phyloP scores from a whole-genome alignment of 2,113 vertebrate species.

The Notarius quadriscutis region DNA sequence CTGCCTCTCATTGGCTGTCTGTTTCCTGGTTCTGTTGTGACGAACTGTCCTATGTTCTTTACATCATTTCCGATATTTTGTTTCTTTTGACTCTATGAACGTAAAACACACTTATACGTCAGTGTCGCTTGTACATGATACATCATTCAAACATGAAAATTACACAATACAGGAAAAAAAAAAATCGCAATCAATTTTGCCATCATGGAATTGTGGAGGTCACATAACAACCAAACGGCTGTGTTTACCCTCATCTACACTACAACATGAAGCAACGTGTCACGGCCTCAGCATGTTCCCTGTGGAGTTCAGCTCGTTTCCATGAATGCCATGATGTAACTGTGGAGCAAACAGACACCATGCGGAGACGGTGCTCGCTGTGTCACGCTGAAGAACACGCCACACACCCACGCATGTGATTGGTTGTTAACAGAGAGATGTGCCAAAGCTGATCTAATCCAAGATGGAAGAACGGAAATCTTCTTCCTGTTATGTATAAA shows the following conservation, averaged over 20 bases:
- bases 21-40: neutral
- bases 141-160: neutral
- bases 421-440: neutral
- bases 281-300: neutral
- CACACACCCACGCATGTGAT: neutral
- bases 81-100: neutral
- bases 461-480: neutral
- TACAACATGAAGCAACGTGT: no score
- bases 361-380: neutral
- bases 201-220: neutral
- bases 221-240: neutral
- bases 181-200: neutral
- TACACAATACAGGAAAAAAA: neutral
- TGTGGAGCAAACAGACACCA: no score
- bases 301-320: neutral
- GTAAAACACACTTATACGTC: neutral
- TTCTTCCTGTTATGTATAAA: neutral
- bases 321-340: neutral
- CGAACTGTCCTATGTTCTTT: neutral
- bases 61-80: neutral
- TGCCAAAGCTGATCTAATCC: neutral
- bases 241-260: neutral
- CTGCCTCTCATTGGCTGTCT: neutral
- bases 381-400: neutral
- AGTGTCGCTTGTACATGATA: neutral